Percentiles rank a stretch among this genome's conserved stretches.
These are phyloP conservation scores for Platypus cylindrus DNA, from an alignment of 2,888 invertebrate genomes.

Conservation along the genomic window DNA sequence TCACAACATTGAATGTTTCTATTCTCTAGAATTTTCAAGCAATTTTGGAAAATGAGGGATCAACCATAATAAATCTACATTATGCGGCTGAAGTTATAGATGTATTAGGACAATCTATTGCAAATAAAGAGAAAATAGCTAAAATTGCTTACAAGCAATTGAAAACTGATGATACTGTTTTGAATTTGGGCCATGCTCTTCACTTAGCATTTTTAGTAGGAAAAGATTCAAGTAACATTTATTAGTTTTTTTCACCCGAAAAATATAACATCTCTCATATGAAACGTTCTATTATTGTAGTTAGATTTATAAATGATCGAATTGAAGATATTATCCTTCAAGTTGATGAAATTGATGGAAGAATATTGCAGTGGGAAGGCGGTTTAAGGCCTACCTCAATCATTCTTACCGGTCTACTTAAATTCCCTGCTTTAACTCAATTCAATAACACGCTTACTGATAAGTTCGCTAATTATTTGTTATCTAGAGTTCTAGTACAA, in stretches of 20 bases:
- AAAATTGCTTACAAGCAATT: slow-evolving; percentile 62
- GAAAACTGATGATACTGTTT: slow-evolving; percentile 68
- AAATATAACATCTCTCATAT: too few relatives aligned
- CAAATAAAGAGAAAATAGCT: slow-evolving; percentile 53
- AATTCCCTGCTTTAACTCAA: slow-evolving; percentile 49
- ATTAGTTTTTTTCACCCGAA: too few relatives aligned
- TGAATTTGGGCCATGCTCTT: slow-evolving; percentile 73
- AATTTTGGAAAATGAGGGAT: slow-evolving; percentile 49
- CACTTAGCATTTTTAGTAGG: slow-evolving; percentile 62
- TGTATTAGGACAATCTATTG: slow-evolving; percentile 50
- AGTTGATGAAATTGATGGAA: slow-evolving; percentile 85
- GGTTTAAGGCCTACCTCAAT: slow-evolving; percentile 67
- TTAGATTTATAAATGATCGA: slow-evolving; percentile 54
- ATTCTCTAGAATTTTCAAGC: slow-evolving; percentile 16
- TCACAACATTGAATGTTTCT: neutral
- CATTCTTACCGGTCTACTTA: slow-evolving; percentile 41
- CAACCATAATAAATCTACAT: slow-evolving; percentile 57
- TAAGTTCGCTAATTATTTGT: slow-evolving; percentile 72
- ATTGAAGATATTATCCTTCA: slow-evolving; percentile 89
- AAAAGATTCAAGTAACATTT: slow-evolving; percentile 40
- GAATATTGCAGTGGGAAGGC: slow-evolving; percentile 83
- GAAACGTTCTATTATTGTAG: too few relatives aligned
- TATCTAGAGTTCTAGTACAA: slow-evolving; percentile 81
- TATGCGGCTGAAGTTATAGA: slow-evolving; percentile 59
- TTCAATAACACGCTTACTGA: slow-evolving; percentile 65